A percentile compares a stretch with the other conserved stretches of the same genome.
phyloP scores from a whole-genome alignment of 2,797 vertebrate genomes.

The Orestias chungarensis region DNA sequence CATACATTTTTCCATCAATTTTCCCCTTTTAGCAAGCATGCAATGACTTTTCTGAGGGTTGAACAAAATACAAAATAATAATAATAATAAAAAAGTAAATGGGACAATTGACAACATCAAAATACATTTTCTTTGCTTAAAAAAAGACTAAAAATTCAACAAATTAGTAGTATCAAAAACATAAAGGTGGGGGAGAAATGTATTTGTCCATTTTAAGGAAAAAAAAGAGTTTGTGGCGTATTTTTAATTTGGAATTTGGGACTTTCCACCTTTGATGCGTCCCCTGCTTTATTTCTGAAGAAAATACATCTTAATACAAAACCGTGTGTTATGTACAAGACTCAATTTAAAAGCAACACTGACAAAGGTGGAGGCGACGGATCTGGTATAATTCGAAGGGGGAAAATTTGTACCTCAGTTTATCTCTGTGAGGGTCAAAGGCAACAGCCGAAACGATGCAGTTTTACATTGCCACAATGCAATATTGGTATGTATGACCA shows the following conservation, averaged over 20 bases:
- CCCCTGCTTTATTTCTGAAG: conserved; percentile 92
- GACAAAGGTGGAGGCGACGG: conserved; percentile 73
- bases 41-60: conserved; percentile 87
- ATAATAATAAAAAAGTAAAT: conserved; percentile 82
- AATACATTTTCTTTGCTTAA: conserved; percentile 55
- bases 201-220: conserved; percentile 79
- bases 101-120: conserved; percentile 81
- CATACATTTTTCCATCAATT: conserved; percentile 77
- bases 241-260: conserved; percentile 84
- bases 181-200: conserved; percentile 66
- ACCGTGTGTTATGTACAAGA: conserved; percentile 96
- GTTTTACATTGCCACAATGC: conserved; percentile 72
- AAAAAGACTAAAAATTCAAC: conserved; percentile 80
- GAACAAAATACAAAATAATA: conserved; percentile 85
- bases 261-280: conserved; percentile 86
- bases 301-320: conserved; percentile 99
- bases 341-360: conserved; percentile 89
- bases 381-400: conserved; percentile 66
- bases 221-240: conserved; percentile 71
- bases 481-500: conserved; percentile 70
- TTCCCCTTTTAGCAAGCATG: conserved; percentile 93
- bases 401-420: conserved; percentile 61
- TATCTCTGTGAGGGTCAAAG: conserved; percentile 57
- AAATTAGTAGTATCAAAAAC: conserved; percentile 83
- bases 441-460: conserved; percentile 61